Evolutionary conservation across 2,888 invertebrate genomes (phyloP).

Genomic region (Tanypteryx hageni): DNA sequence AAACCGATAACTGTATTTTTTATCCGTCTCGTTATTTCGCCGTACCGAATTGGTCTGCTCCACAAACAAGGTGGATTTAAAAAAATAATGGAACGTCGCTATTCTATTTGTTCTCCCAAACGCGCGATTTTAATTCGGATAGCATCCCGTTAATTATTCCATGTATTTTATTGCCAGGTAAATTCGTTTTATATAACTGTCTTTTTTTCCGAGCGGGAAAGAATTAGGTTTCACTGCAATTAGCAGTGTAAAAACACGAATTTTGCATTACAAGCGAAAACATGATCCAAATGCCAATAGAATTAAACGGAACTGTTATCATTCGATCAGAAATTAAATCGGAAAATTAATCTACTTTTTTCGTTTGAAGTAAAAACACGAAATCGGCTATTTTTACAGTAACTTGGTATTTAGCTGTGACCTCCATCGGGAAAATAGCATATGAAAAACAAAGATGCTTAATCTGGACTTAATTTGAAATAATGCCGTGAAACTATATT

Average conservation of each 20-base stretch:
- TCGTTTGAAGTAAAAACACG: slow-evolving; percentile 16
- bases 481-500: background rate
- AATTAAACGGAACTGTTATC: slow-evolving; percentile 42
- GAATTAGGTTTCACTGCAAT: slow-evolving; percentile 20
- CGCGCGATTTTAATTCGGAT: slow-evolving; percentile 44
- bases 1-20: slow-evolving; percentile 38
- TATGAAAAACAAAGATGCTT: slow-evolving; percentile 4
- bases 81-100: slow-evolving; percentile 11
- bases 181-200: slow-evolving; percentile 43
- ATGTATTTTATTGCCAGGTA: slow-evolving; percentile 31
- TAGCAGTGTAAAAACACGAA: slow-evolving; percentile 51
- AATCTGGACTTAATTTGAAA: slow-evolving; percentile 29
- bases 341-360: slow-evolving; percentile 46
- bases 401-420: slow-evolving; percentile 6
- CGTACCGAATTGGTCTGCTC: slow-evolving; percentile 4
- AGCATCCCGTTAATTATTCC: slow-evolving; percentile 13
- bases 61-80: slow-evolving; percentile 39
- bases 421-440: slow-evolving; percentile 30
- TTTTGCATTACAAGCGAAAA: slow-evolving; percentile 48
- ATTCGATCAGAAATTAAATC: slow-evolving; percentile 57
- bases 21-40: background rate
- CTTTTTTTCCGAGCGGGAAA: slow-evolving; percentile 39
- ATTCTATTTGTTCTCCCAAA: slow-evolving; percentile 31
- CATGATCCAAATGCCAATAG: slow-evolving; percentile 52
- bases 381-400: slow-evolving; percentile 42